Evolutionary conservation across 2,113 vertebrate species (phyloP), one percentile per base, ranked within the genome.

Genomic region (Mesocricetus auratus): DNA sequence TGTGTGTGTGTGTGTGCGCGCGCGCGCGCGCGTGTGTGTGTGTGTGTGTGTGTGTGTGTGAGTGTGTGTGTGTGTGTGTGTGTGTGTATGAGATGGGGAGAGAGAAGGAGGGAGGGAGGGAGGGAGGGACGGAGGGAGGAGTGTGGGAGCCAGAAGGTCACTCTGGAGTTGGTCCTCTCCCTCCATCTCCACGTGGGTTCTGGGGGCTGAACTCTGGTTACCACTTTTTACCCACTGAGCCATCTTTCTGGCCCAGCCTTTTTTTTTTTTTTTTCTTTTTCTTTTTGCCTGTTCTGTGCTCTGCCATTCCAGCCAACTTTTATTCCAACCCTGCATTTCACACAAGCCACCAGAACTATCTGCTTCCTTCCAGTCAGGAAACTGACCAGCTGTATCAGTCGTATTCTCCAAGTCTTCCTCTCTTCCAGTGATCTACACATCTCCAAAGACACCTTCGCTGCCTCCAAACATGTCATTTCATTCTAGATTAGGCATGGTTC

Each of bases 321-420:
- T 58, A 71, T 31, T 60, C 13, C 10, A 97, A 81, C 82, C 69
- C 94, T 26, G 85, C 16, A 82, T 60, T 92, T 77, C 75, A 81
- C 17, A 66, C 71, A 86, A n/a, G n/a, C 62, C 71, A 92, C 39
- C 81, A 88, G 26, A 58, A 91, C 78, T 56, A 71, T 45, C 53
- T 69, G 31, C 82, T 91, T 64, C 60, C 36, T 91, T 71, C 86
- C 90, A 45, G 45, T 56, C 90, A 88, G 50, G 69, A 96, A 95
- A 90, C 69, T 39, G 42, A 87, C 16, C 39, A 77, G 91, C 83
- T 17, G 29, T 47, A 16, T 60, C 7, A n/a, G 13, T 66, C 86
- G 62, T 42, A 73, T 16, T 91, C 77, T 89, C 77, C 31, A 62
- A 60, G 0, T 78, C 58, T 89, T 62, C 36, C 12, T 87, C 7